These are phyloP conservation scores for Xiphydria camelus DNA, from an alignment of 2,888 invertebrate genomes.

Conservation along the genomic window DNA sequence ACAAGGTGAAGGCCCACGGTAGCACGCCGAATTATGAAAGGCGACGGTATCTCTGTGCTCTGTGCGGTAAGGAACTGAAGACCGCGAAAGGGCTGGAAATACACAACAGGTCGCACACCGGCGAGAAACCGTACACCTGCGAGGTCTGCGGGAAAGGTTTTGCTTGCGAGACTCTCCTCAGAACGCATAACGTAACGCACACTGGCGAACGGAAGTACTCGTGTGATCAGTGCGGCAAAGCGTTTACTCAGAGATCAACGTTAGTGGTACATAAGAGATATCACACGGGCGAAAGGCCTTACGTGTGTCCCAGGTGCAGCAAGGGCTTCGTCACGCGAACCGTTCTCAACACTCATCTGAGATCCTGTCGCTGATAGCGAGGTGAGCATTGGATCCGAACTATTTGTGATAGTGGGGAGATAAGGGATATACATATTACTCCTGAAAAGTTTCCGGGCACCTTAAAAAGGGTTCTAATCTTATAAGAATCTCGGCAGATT, in stretches of 20 bases:
- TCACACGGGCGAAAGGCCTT: constrained; percentile 63
- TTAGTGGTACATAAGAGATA: constrained; percentile 62
- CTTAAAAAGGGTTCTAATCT: too few relatives aligned
- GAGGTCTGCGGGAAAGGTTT: constrained; percentile 46
- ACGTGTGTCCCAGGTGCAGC: constrained; percentile 62
- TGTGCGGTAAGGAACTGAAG: constrained; percentile 47
- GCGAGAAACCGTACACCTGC: constrained; percentile 47
- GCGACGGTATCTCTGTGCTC: constrained; percentile 42
- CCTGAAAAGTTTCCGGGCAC: too few relatives aligned
- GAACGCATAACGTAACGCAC: constrained; percentile 63
- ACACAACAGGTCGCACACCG: constrained; percentile 47
- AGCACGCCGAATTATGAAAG: constrained; percentile 29
- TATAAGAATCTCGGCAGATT: too few relatives aligned
- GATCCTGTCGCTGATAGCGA: constrained; percentile 38
- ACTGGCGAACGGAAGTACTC: constrained; percentile 62
- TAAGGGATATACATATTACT: too few relatives aligned
- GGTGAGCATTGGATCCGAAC: too few relatives aligned
- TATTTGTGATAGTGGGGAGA: too few relatives aligned
- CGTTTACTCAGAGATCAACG: constrained; percentile 64
- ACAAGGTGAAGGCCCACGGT: constrained; percentile 37
- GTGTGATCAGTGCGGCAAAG: constrained; percentile 63
- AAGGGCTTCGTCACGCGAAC: constrained; percentile 64
- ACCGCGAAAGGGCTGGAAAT: constrained; percentile 47
- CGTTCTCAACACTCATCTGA: constrained; percentile 63
- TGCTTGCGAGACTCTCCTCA: constrained; percentile 53